These are phyloP conservation scores for Maconellicoccus hirsutus DNA, from an alignment of 1,140 invertebrate species.

Conservation along the genomic window DNA sequence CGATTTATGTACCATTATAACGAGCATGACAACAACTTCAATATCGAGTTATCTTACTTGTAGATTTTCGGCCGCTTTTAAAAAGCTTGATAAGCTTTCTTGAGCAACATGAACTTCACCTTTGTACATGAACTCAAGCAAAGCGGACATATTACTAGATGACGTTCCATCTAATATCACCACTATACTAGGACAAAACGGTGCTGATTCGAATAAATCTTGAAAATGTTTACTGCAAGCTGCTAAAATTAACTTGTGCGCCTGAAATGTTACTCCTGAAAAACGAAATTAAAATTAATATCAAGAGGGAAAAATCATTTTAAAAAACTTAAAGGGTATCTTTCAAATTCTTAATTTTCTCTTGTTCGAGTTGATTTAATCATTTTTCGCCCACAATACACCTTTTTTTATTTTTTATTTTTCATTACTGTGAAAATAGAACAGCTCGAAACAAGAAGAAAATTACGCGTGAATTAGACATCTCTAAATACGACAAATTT, in stretches of 20 bases:
- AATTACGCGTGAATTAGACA: not conserved
- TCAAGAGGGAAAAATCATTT: not conserved
- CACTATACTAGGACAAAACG: slow-evolving; percentile 62
- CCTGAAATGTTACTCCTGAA: slow-evolving; percentile 77
- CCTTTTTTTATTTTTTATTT: too few relatives aligned
- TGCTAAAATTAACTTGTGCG: slow-evolving; percentile 79
- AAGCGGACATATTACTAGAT: slow-evolving; percentile 74
- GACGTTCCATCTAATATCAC: slow-evolving; percentile 79
- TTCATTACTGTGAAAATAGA: too few relatives aligned
- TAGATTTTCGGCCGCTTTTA: slow-evolving; percentile 78
- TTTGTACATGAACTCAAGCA: slow-evolving; percentile 88
- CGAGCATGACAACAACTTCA: too few relatives aligned
- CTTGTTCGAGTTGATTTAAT: too few relatives aligned
- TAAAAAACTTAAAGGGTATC: not conserved
- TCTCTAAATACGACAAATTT: slow-evolving; percentile 33
- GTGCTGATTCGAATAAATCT: slow-evolving; percentile 78
- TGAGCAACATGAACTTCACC: slow-evolving; percentile 83
- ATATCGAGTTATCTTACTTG: slow-evolving; percentile 47
- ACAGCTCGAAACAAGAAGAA: not conserved
- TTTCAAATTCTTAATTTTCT: too few relatives aligned
- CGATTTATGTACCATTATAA: too few relatives aligned
- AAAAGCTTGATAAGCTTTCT: slow-evolving; percentile 73
- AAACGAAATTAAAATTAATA: slow-evolving; percentile 31
- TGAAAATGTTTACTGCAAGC: slow-evolving; percentile 90
- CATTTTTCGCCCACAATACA: too few relatives aligned